Percentiles rank a stretch among this genome's conserved stretches.
Conservation (phyloP, 2,797 vertebrate genomes). For the Alosa sapidissima region DNA sequence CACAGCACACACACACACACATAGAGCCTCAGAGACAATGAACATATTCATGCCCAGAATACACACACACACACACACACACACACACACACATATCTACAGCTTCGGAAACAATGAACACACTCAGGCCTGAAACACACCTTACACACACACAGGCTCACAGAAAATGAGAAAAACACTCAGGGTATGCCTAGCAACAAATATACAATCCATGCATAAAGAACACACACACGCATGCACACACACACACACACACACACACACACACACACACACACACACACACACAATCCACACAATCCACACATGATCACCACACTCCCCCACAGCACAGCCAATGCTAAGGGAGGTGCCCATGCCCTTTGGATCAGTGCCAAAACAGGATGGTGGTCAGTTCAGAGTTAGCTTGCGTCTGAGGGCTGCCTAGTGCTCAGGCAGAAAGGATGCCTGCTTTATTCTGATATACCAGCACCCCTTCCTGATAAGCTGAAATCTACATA, state of each 20-base stretch:
- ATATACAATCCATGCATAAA: background rate
- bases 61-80: background rate
- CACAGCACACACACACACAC: background rate
- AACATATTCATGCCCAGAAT: background rate
- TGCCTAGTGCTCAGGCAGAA: background rate
- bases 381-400: background rate
- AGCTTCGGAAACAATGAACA: background rate
- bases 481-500: background rate
- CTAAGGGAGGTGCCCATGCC: background rate
- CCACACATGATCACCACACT: background rate
- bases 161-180: background rate
- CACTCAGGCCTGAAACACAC: conserved; percentile 16
- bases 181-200: background rate
- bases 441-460: background rate
- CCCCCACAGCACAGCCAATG: background rate
- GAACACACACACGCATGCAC: background rate
- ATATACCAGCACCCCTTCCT: background rate
- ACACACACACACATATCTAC: background rate
- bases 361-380: background rate
- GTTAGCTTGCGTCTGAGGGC: background rate
- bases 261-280: too few species aligned
- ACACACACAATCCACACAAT: too few species aligned
- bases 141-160: background rate
- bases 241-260: background rate
- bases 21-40: background rate